Evolutionary conservation across 2,888 invertebrate species (phyloP).

Genomic region (Drosophila multiciliata): DNA sequence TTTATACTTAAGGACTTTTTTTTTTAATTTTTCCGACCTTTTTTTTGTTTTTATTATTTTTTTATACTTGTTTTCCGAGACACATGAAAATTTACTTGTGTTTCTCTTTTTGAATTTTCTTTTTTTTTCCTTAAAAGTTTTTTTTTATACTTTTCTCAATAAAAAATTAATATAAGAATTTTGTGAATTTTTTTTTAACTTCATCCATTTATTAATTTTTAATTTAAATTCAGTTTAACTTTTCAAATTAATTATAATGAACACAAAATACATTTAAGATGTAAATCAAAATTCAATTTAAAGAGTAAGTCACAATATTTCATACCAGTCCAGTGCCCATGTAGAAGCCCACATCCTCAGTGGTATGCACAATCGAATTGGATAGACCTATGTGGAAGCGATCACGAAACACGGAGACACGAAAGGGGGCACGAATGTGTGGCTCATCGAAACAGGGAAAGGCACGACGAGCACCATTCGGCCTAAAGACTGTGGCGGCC

Average conservation of each 20-base stretch:
- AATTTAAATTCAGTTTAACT: background rate
- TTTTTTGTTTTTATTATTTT: too few relatives aligned
- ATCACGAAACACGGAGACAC: conserved; percentile 91
- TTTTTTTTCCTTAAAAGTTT: background rate
- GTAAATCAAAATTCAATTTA: background rate
- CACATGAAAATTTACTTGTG: background rate
- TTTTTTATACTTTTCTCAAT: background rate
- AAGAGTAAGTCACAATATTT: conserved; percentile 34
- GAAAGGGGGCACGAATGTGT: conserved; percentile 91
- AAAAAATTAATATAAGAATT: background rate
- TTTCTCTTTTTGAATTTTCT: background rate
- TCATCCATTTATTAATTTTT: background rate
- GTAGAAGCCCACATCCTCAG: conserved; percentile 90
- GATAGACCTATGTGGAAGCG: conserved; percentile 91
- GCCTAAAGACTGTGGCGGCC: conserved; percentile 92
- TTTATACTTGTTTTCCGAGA: too few relatives aligned
- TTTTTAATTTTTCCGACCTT: too few relatives aligned
- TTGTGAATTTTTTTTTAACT: background rate
- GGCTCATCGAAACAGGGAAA: conserved; percentile 94
- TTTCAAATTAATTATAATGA: background rate
- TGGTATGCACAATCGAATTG: conserved; percentile 90
- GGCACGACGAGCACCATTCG: conserved; percentile 90
- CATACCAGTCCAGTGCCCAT: conserved; percentile 91
- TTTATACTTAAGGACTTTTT: background rate
- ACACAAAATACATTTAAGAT: background rate